A percentile compares a stretch with the other conserved stretches of the same genome.
Evolutionary conservation across 2,888 invertebrate species (phyloP).

Genomic region (Mesopsocus fuscifrons): DNA sequence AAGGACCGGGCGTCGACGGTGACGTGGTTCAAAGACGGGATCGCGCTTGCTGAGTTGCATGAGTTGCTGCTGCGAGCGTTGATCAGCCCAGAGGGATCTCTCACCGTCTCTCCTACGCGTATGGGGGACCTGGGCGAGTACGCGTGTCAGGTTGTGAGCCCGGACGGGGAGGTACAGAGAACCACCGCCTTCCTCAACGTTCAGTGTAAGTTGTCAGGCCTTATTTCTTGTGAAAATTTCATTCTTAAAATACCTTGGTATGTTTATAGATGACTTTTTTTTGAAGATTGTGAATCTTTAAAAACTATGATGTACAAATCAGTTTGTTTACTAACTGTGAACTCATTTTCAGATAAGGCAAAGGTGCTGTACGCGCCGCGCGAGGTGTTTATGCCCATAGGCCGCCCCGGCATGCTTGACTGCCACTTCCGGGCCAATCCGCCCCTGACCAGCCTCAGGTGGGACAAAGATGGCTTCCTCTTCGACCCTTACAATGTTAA

Average conservation of each 20-base stretch:
- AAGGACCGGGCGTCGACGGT: slow-evolving; percentile 45
- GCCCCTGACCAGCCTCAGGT: slow-evolving; percentile 67
- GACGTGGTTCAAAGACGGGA: slow-evolving; percentile 47
- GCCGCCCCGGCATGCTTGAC: slow-evolving; percentile 63
- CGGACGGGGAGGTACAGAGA: slow-evolving; percentile 52
- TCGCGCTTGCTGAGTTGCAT: slow-evolving; percentile 38
- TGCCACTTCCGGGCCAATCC: slow-evolving; percentile 89
- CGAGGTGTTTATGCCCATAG: slow-evolving; percentile 66
- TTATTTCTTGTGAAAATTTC: not conserved
- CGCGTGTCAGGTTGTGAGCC: slow-evolving; percentile 58
- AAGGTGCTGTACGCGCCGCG: slow-evolving; percentile 75
- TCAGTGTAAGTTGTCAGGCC: slow-evolving; percentile 60
- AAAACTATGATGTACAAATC: no score
- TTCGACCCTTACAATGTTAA: slow-evolving; percentile 79
- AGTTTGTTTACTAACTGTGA: not conserved
- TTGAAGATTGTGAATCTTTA: no score
- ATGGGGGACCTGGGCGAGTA: slow-evolving; percentile 77
- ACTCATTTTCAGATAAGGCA: slow-evolving; percentile 56
- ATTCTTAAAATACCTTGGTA: not conserved
- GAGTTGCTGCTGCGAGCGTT: slow-evolving; percentile 23
- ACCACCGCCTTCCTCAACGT: slow-evolving; percentile 79
- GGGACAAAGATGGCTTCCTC: slow-evolving; percentile 85
- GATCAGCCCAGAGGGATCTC: slow-evolving; percentile 54
- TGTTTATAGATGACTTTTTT: no score
- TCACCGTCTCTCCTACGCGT: slow-evolving; percentile 55